Base-by-base conservation (phyloP, 2,113 vertebrate species). In the Ciconia boyciana region DNA sequence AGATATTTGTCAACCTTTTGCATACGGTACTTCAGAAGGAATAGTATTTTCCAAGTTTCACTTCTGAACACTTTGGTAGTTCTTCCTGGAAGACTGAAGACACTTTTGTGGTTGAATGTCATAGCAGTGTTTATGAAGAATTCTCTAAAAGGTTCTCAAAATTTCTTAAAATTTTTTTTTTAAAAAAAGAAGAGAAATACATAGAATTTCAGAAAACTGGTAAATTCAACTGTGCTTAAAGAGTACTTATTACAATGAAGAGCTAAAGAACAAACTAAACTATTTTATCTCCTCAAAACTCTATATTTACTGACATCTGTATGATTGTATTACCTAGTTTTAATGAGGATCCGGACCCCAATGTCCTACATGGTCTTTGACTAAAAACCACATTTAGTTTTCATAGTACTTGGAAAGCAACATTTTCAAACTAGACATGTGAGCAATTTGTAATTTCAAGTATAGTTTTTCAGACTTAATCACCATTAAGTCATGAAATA, bases 401-500 rank as follows among this genome's bases (percentile, higher is more conserved):
- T 89, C 64, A 74, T 9, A 74, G 26, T 86, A 52, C 34, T 83
- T 65, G 28, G 76, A 94, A 96, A 94, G 62, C 18, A 90, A 5
- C 21, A 49, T 65, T 92, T 90, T 90, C 46, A 83, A 89, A 87
- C 16, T 21, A 89, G 19, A 86, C 6, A 68, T 94, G 76, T 89
- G n/a, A 89, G 43, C 39, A 72, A 89, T 70, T 62, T 77, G 44
- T 86, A 72, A 78, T 64, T 90, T 82, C 41, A 85, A 89, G 66
- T 69, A 58, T 9, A 84, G 41, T 93, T 93, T 87, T 93, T 46
- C 62, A 93, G 76, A 77, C 71, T 95, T 93, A 91, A 96, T 94
- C 76, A 79, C 43, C 44, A 93, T 85, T 93, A 96, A 91, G 52
- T 60, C 86, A 87, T 55, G 89, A 96, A 95, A 96, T 64, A 82